These are phyloP conservation scores for Thunnus thynnus DNA, from an alignment of 2,113 vertebrate genomes.

Conservation along the genomic window DNA sequence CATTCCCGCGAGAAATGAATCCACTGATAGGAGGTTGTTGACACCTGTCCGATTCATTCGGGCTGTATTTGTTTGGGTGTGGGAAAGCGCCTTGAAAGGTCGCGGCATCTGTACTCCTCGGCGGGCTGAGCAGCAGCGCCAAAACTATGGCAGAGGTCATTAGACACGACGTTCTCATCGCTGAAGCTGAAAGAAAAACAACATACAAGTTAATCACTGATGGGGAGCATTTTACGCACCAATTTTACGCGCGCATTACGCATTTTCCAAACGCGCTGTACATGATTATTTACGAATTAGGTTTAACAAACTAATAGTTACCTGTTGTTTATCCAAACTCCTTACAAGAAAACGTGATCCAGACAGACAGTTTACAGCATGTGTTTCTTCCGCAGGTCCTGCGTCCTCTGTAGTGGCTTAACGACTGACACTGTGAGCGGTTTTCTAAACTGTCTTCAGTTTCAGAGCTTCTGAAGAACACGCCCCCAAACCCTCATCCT, in stretches of 20 bases:
- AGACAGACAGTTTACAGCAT: slow-evolving; percentile 69
- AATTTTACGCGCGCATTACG: slow-evolving; percentile 42
- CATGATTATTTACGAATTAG: background rate
- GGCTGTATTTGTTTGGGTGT: slow-evolving; percentile 90
- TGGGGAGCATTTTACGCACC: slow-evolving; percentile 56
- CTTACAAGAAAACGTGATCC: slow-evolving; percentile 11
- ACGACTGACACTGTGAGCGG: slow-evolving; percentile 23
- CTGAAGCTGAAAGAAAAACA: slow-evolving; percentile 49
- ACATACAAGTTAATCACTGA: background rate
- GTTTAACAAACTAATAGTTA: slow-evolving; percentile 26
- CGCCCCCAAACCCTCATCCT: slow-evolving; percentile 79
- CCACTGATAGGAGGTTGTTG: slow-evolving; percentile 83
- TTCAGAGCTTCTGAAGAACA: slow-evolving; percentile 88
- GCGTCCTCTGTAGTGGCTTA: slow-evolving; percentile 44
- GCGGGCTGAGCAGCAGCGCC: slow-evolving; percentile 82
- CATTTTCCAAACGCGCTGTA: background rate
- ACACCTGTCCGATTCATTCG: slow-evolving; percentile 90
- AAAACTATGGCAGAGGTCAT: slow-evolving; percentile 78
- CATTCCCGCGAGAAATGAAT: slow-evolving; percentile 85
- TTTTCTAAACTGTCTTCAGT: slow-evolving; percentile 83
- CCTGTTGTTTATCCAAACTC: slow-evolving; percentile 39
- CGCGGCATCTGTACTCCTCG: slow-evolving; percentile 81
- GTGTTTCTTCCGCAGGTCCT: slow-evolving; percentile 70
- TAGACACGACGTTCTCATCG: slow-evolving; percentile 86
- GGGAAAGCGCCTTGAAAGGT: slow-evolving; percentile 90